Conservation (phyloP, 2,797 vertebrate genomes). For the Parotocinclus haroldoi region DNA sequence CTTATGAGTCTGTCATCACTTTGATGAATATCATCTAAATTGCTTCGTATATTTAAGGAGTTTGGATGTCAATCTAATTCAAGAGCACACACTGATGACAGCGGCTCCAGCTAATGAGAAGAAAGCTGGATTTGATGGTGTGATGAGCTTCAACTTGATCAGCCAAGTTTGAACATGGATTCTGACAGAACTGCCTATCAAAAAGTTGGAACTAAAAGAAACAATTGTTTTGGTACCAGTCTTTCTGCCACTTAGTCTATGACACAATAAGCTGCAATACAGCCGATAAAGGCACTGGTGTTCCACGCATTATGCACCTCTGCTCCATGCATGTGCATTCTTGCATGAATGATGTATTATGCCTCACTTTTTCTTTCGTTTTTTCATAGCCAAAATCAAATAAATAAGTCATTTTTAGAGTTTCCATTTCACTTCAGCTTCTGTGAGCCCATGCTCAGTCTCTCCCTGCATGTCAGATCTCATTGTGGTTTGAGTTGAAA, state of each 20-base stretch:
- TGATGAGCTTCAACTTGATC: slow-evolving; percentile 93
- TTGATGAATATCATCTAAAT: slow-evolving; percentile 99
- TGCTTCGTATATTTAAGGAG: slow-evolving; percentile 99
- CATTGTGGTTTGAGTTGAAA: slow-evolving; percentile 36
- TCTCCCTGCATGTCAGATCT: slow-evolving; percentile 48
- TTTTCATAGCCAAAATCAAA: slow-evolving; percentile 10
- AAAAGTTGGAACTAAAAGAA: slow-evolving; percentile 51
- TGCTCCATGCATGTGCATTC: background rate
- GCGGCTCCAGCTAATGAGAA: slow-evolving; percentile 96
- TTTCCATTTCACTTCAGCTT: slow-evolving; percentile 26
- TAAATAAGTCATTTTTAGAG: slow-evolving; percentile 24
- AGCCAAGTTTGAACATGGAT: slow-evolving; percentile 87
- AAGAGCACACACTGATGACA: slow-evolving; percentile 94
- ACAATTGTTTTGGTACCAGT: slow-evolving; percentile 1
- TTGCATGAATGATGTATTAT: background rate
- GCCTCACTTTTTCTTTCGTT: background rate
- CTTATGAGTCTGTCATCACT: slow-evolving; percentile 98
- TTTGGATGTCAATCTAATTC: slow-evolving; percentile 99
- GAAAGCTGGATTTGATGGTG: slow-evolving; percentile 89
- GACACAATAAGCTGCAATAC: background rate
- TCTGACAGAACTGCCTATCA: slow-evolving; percentile 78
- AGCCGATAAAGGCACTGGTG: background rate
- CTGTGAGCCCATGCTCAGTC: slow-evolving; percentile 26
- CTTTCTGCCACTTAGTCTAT: slow-evolving; percentile 7
- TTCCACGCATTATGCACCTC: background rate